A percentile compares a stretch with the other conserved stretches of the same genome.
phyloP scores from a whole-genome alignment of 2,113 vertebrate genomes.

The Muntiacus muntjak region DNA sequence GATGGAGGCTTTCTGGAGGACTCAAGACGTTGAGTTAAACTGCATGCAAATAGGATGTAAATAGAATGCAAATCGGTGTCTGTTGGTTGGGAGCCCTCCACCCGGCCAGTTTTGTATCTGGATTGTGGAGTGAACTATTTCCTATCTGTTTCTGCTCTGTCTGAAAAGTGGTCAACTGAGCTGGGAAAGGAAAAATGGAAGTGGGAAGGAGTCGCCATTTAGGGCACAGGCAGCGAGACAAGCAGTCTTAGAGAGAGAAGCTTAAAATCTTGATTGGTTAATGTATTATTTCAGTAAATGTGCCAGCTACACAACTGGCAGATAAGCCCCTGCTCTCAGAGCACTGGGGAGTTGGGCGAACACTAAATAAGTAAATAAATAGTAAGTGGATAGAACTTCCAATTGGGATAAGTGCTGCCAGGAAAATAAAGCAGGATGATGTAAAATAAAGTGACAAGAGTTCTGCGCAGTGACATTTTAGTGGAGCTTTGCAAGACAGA shows the following conservation, averaged over 20 bases:
- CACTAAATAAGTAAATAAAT: not conserved
- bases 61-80: conserved; percentile 31
- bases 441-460: not conserved
- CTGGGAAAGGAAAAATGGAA: not conserved
- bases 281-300: not conserved
- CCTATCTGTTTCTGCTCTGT: not conserved
- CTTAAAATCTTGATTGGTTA: not conserved
- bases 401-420: not conserved
- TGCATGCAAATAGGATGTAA: conserved; percentile 23
- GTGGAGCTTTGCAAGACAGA: not conserved
- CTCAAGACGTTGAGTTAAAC: not conserved
- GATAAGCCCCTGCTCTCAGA: not conserved
- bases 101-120: not conserved
- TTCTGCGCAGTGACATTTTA: not conserved
- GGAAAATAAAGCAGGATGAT: not conserved
- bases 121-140: not conserved
- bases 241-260: not conserved
- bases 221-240: not conserved
- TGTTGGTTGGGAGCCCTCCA: not conserved
- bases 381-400: not conserved
- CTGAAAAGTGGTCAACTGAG: conserved; percentile 20
- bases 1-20: not conserved
- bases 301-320: not conserved
- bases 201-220: not conserved
- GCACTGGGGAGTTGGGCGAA: too few relatives aligned